phyloP scores from a whole-genome alignment of 1,140 invertebrate species.

The Atopsyche davidsoni region DNA sequence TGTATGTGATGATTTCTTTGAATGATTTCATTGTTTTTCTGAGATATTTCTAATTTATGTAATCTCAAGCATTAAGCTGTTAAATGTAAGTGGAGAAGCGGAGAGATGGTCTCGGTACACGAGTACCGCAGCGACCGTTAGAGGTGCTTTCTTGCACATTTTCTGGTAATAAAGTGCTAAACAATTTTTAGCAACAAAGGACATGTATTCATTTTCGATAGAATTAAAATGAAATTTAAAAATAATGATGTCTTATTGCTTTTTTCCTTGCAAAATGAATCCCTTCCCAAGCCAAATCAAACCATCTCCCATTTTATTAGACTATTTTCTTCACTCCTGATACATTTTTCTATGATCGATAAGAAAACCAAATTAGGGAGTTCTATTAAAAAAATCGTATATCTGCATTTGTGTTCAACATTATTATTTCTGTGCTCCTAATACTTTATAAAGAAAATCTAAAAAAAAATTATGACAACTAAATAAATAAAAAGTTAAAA shows the following conservation, averaged over 20 bases:
- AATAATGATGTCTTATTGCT: constrained; percentile 12
- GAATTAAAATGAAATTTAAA: constrained; percentile 31
- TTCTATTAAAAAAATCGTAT: too few relatives aligned
- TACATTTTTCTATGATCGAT: too few relatives aligned
- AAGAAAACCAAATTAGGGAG: too few relatives aligned
- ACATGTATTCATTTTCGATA: constrained; percentile 31
- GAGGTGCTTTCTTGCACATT: constrained; percentile 31
- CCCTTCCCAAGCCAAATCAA: too few relatives aligned
- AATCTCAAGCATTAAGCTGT: constrained; percentile 17
- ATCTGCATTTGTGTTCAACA: too few relatives aligned
- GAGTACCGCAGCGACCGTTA: constrained; percentile 23
- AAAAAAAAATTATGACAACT: too few relatives aligned
- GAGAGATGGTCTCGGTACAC: constrained; percentile 8
- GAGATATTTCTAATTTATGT: constrained; percentile 16
- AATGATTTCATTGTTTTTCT: constrained; percentile 7
- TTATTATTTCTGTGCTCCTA: too few relatives aligned
- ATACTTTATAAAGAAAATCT: too few relatives aligned
- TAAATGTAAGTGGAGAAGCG: constrained; percentile 18
- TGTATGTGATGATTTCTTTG: constrained; percentile 15
- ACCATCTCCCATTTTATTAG: too few relatives aligned
- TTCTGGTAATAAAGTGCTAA: constrained; percentile 29
- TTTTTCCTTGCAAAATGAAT: constrained; percentile 7
- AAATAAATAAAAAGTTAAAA: too few relatives aligned
- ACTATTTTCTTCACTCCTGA: too few relatives aligned
- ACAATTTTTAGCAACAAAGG: constrained; percentile 28